Base-by-base conservation (phyloP, 2,797 vertebrate genomes). In the Coendou prehensilis region DNA sequence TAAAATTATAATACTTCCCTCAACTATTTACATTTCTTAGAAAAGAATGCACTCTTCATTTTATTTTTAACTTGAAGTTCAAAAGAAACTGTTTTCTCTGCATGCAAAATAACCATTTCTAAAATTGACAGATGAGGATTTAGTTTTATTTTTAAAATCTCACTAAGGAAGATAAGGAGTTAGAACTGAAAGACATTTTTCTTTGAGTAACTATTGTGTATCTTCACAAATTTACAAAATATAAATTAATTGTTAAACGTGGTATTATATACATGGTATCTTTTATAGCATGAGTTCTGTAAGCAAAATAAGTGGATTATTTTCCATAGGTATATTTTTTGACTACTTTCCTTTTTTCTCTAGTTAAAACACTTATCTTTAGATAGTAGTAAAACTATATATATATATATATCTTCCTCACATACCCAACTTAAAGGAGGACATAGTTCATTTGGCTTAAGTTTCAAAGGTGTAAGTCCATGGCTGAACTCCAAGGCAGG, bases 21-120 rank as follows among this genome's bases (percentile, higher is more conserved):
- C 92, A 97, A 96, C 95, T 97, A 95, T 97, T 97, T 97, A 96
- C 90, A 83, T 87, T 95, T 94, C 92, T 87, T 92, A 73, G 67
- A 22, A 82, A 94, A 95, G 93, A 97, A 87, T 81, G 59, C 76
- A 90, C 81, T 69, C 37, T 91, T 94, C 54, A 26, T 50, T 96
- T 97, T 95, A 94, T 96, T 96, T 97, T 96, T 93, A 97, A 79
- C 94, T 92, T 50, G 50, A 87, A 80, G 91, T 95, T 93, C 85
- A 83, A 96, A 92, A 92, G 57, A 75, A 96, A 80, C 47, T 63
- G 6, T 67, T 96, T 89, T 94, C n/a, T 97, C 59, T 87, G 47
- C 28, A 90, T 73, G n/a, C 14, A 75, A 86, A 94, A 91, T 28
- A 22, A 6, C 59, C 83, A 2, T 88, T 86, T 95, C 73, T 88